phyloP scores from a whole-genome alignment of 2,113 vertebrate genomes.

The Ivindomyrus marchei region DNA sequence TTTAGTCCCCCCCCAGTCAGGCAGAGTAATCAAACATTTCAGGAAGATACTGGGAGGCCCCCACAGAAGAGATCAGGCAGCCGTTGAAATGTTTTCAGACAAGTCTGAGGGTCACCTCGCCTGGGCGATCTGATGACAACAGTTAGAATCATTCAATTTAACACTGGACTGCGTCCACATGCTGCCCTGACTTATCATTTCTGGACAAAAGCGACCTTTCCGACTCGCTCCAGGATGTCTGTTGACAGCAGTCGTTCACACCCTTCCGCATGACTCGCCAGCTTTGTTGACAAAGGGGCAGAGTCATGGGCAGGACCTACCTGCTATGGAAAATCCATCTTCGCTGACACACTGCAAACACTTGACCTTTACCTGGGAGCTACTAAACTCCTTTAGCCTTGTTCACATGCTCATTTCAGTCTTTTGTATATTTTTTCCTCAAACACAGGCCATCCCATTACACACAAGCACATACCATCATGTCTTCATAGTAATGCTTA shows the following conservation, averaged over 20 bases:
- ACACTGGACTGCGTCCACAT: background rate
- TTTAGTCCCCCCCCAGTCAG: background rate
- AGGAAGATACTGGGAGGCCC: background rate
- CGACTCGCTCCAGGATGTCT: background rate
- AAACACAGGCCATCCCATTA: background rate
- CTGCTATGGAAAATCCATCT: conserved; percentile 20
- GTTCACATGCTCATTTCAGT: background rate
- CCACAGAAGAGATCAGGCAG: background rate
- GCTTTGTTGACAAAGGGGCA: conserved; percentile 11
- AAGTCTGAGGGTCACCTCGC: background rate
- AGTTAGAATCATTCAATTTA: background rate
- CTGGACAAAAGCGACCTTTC: background rate
- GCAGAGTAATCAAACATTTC: background rate
- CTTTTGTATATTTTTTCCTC: background rate
- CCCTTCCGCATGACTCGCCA: background rate
- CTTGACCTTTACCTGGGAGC: background rate
- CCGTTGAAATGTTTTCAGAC: background rate
- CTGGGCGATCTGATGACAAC: background rate
- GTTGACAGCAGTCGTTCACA: background rate
- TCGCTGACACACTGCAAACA: conserved; percentile 14
- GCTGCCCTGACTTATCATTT: background rate
- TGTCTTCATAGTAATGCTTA: background rate
- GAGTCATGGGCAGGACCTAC: background rate
- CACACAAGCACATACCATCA: background rate
- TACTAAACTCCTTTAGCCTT: background rate